Evolutionary conservation across 2,888 invertebrate species (phyloP), one percentile per base, ranked within the genome.

Genomic region (Flexamia atlantica): DNA sequence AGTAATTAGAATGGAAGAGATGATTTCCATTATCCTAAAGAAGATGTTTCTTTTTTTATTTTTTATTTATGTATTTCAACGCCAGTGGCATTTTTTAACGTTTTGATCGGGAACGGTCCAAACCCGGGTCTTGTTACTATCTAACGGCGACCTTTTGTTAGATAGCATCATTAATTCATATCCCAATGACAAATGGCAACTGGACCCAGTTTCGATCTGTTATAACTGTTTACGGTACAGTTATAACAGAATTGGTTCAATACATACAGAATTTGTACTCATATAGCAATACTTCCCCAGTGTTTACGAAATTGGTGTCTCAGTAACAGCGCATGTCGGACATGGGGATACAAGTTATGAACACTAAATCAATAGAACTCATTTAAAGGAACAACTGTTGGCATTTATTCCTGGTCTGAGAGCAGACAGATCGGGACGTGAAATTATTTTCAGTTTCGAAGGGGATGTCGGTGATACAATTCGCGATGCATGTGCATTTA

Each of bases 401-500:
- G 53, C n/a, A 53, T 23, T 53, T 53, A 53, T 12, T 9, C 53
- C 53, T 3, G 23, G 53, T 53, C 53, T 53, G n/a, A 53, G 53
- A 53, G 53, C 53, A 53, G 53, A 53, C 14, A 53, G 14, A 12
- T 53, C 53, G 23, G 53, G 53, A 53, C 53, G 53, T 53, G 53
- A 53, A 7, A 53, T 46, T 46, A 46, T 46, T 46, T 46, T 46
- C 10, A 46, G 46, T 46, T 46, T 46, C 14, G 46, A 46, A 46
- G 46, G 14, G 14, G 46, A 46, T 12, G 10, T 46, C 46, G 14
- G 46, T 46, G 46, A 46, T 46, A 14, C 46, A 46, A 46, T 53
- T 53, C 53, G n/a, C 23, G 53, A 53, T 53, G 53, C 53, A 4
- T 53, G 53, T 53, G 12, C 4, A 36, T 36, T 36, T 36, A 36